A percentile compares a stretch with the other conserved stretches of the same genome.
phyloP scores from a whole-genome alignment of 2,797 vertebrate species.

The Podarcis siculus region DNA sequence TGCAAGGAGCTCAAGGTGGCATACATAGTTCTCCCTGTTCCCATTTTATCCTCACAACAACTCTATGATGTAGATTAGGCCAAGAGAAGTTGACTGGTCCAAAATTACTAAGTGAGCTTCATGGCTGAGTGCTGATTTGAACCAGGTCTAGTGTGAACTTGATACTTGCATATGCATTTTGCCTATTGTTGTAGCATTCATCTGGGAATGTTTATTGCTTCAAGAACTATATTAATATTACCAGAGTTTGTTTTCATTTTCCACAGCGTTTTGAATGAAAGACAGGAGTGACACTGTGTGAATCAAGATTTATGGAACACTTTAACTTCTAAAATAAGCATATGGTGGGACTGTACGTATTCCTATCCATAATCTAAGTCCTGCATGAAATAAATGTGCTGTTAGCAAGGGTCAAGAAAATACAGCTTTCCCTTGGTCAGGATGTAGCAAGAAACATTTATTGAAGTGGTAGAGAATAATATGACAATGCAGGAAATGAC shows the following conservation, averaged over 20 bases:
- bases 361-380: neutral
- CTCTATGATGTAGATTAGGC: no score
- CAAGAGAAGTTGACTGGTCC: no score
- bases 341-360: constrained; percentile 8
- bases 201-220: constrained; percentile 54
- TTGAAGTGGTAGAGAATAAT: accelerated
- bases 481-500: neutral
- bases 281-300: constrained; percentile 31
- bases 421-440: neutral
- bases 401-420: neutral
- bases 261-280: constrained; percentile 25
- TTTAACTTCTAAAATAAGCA: constrained; percentile 14
- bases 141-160: constrained; percentile 44
- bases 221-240: constrained; percentile 38
- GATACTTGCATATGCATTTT: constrained; percentile 55
- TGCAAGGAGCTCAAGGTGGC: no score
- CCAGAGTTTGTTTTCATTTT: constrained; percentile 59
- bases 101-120: no score
- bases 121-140: no score
- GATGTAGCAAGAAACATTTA: neutral
- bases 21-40: no score
- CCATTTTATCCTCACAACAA: no score
- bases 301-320: constrained; percentile 38
- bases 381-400: neutral
- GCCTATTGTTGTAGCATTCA: constrained; percentile 32